Conservation (phyloP, 2,888 invertebrate genomes). For the Trissolcus brochymenae region DNA sequence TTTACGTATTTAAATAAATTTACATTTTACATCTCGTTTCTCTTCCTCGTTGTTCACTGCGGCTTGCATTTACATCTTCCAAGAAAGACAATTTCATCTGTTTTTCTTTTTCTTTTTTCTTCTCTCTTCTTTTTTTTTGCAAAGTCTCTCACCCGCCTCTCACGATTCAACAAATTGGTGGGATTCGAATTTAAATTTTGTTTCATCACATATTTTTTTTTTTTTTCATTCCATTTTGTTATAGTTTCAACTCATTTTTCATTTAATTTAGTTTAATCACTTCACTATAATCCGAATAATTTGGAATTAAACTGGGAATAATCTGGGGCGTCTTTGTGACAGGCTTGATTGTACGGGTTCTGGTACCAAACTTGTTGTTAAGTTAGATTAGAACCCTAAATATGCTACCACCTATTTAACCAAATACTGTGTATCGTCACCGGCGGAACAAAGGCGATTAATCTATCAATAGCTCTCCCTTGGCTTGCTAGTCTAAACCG, state of each 20-base stretch:
- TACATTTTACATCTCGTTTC: constrained; percentile 45
- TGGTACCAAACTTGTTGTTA: constrained; percentile 27
- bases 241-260: too few species aligned
- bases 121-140: too few species aligned
- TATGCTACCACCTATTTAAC: constrained; percentile 36
- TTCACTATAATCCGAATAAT: constrained; percentile 1
- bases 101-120: background rate
- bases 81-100: constrained; percentile 55
- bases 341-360: constrained; percentile 17
- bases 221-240: too few species aligned
- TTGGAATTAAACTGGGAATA: constrained; percentile 24
- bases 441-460: constrained; percentile 28
- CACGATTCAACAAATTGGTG: too few species aligned
- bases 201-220: too few species aligned
- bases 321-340: constrained; percentile 28
- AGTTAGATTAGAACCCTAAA: constrained; percentile 44
- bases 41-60: background rate
- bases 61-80: constrained; percentile 53
- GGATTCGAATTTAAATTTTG: too few species aligned
- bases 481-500: constrained; percentile 19
- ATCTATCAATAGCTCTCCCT: constrained; percentile 47
- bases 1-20: constrained; percentile 59
- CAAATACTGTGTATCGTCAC: constrained; percentile 33
- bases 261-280: too few species aligned
- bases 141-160: too few species aligned